Base-by-base conservation (phyloP, 2,113 vertebrate species). In the Corythoichthys intestinalis region DNA sequence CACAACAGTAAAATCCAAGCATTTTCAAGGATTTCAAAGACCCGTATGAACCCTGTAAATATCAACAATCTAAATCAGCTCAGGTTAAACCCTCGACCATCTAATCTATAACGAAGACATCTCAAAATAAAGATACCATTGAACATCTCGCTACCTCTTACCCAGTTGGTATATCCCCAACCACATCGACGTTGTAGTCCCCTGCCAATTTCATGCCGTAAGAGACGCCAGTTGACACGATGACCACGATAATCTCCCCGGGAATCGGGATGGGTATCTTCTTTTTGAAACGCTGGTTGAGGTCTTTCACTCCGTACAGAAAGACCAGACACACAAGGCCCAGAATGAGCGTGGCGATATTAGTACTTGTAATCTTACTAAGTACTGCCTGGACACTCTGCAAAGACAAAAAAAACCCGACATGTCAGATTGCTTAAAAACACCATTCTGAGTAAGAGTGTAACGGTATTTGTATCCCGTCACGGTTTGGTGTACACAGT, bases 181-280 rank as follows among this genome's bases (percentile, higher is more conserved):
- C 96, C 52, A 98, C 64, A 5, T 94, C 92, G 77, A 98, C 94
- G 0, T 74, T 61, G 84, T 98, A 93, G 0, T 88, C 82, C 0
- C 93, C 76, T 12, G 78, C 81, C 39, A 99, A 86, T 62, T 91
- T 88, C 85, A 98, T 80, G 69, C 94, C 96, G 56, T 93, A 94
- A 0, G 96, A 98, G 77, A 95, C 78, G 38, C 94, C 92, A 2
- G 95, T 98, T 13, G 94, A 93, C 73, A 98, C 93, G 0, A 98
- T 94, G 70, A 99, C 97, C 90, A 98, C 93, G 6, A 99, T 94
- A 66, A 99, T 95, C 86, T 99, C 97, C 89, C 96, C 94, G n/a
- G 97, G 97, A 85, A 99, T 93, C 67, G 97, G 97, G 28, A 96
- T 92, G 0, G 94, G 94, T 64, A 99, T 88, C 76, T 94, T 91